Evolutionary conservation across 2,113 vertebrate genomes (phyloP), one percentile per base, ranked within the genome.

Genomic region (Heloderma charlesbogerti): DNA sequence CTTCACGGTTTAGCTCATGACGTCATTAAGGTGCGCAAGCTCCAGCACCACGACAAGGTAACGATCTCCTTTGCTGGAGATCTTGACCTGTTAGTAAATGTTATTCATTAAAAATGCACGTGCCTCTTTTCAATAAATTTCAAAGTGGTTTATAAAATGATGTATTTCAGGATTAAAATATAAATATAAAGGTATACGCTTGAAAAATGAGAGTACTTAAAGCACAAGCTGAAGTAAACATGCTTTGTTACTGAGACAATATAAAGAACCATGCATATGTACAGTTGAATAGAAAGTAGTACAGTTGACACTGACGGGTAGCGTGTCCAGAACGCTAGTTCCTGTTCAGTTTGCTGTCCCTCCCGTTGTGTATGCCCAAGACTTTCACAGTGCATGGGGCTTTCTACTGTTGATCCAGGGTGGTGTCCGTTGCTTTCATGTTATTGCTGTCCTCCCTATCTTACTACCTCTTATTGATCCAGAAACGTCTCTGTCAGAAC

Each of bases 401-500:
- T 85, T 85, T 3, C 22, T 12, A 31, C 45, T 31, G 12, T 29
- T 51, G 25, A 34, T 45, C 75, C 60, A 80, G 16, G 77, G 1
- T 43, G 87, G 54, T 18, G 54, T 18, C 6, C 43, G 1, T 1
- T 90, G 20, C 83, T 37, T 72, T 69, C 10, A 34, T 92, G 0
- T 0, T 51, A 20, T 67, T 77, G 80, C 67, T 81, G 1, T 18
- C 1, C 10, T 83, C 0, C 0, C 13, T 13, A 16, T 34, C 34
- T 54, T 54, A 57, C 31, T 27, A 5, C 15, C 48, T 40, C 16
- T 37, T 13, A 10, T 16, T 72, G 15, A 80, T 54, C 67, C 34
- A 2, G 16, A 25, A 15, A 10, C 85, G 29, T 90, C 40, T 43
- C 34, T 88, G 74, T 45, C 93, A 99, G 99, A 99, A 99, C 96